phyloP scores from a whole-genome alignment of 2,113 vertebrate species.

The Empidonax alnorum region DNA sequence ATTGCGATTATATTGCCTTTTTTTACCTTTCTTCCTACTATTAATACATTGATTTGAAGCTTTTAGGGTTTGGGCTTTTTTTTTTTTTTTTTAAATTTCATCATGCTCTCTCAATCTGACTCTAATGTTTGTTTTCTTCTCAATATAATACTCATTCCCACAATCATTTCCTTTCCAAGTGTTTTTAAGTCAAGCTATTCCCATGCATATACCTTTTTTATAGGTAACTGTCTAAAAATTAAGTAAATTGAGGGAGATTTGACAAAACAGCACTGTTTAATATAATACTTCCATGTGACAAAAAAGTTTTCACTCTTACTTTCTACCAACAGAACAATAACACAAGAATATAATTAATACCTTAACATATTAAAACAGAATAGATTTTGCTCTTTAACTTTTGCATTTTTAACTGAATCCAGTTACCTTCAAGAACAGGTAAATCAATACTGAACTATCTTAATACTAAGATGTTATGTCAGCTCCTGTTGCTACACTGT shows the following conservation, averaged over 20 bases:
- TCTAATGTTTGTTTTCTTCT: background rate
- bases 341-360: background rate
- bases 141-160: background rate
- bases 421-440: background rate
- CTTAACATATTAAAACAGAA: background rate
- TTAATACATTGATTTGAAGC: background rate
- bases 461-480: background rate
- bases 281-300: background rate
- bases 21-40: background rate
- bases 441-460: background rate
- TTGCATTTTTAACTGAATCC: background rate
- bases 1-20: background rate
- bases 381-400: background rate
- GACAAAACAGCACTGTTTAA: background rate
- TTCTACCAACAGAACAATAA: background rate
- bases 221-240: background rate
- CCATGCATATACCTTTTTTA: background rate
- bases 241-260: background rate
- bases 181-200: background rate
- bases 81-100: background rate
- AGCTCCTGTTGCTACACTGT: background rate
- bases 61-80: background rate
- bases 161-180: background rate
- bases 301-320: background rate
- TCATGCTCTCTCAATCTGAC: background rate